Conservation (phyloP, 2,888 invertebrate species). For the Chrysomela aeneicollis region DNA sequence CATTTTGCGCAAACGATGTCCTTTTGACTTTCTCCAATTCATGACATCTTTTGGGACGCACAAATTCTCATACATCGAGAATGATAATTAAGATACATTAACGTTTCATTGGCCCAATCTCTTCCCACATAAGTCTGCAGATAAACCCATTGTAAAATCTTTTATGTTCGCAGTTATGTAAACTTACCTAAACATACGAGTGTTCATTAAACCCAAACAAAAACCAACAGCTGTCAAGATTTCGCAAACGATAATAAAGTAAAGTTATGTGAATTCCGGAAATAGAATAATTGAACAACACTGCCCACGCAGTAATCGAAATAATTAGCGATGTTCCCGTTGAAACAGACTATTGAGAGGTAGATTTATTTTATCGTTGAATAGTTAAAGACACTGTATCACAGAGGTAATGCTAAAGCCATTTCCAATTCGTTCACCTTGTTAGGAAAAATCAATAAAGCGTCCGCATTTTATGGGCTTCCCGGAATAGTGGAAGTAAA, state of each 20-base stretch:
- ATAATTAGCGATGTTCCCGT: too few species aligned
- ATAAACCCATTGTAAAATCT: conserved; percentile 2
- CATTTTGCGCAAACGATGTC: too few species aligned
- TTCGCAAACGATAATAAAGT: conserved; percentile 4
- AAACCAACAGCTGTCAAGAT: not conserved
- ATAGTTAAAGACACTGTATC: too few species aligned
- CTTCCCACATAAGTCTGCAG: not conserved
- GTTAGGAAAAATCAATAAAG: not conserved
- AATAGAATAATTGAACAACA: not conserved
- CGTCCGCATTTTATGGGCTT: not conserved
- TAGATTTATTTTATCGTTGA: too few species aligned
- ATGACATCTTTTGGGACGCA: not conserved
- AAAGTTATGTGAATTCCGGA: not conserved
- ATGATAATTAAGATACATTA: not conserved
- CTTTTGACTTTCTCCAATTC: too few species aligned
- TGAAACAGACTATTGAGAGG: too few species aligned
- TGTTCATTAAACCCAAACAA: not conserved
- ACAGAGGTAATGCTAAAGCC: too few species aligned
- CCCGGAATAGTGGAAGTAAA: conserved; percentile 20
- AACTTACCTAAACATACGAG: not conserved
- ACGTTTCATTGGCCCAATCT: not conserved
- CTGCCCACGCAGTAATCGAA: not conserved
- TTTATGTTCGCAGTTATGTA: conserved; percentile 7
- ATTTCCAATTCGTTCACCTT: too few species aligned
- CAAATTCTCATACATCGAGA: not conserved